Evolutionary conservation across 2,797 vertebrate species (phyloP).

Genomic region (Malurus splendens): DNA sequence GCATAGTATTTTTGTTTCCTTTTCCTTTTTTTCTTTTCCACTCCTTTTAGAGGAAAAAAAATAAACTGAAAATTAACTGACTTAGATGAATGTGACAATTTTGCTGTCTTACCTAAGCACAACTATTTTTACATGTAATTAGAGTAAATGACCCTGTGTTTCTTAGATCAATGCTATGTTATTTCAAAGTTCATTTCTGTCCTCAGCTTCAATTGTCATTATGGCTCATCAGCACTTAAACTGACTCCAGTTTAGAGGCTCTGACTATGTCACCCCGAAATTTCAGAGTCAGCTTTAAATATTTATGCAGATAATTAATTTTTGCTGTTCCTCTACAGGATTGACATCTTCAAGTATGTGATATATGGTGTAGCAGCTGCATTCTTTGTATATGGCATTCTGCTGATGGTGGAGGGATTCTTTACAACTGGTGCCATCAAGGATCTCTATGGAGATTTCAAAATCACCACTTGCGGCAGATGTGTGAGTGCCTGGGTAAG

Average conservation of each 20-base stretch:
- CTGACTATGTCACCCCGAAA: neutral
- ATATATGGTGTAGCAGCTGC: slow-evolving; percentile 97
- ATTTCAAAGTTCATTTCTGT: neutral
- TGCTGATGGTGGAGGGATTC: slow-evolving; percentile 99
- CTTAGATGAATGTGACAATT: neutral
- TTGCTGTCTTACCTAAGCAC: neutral
- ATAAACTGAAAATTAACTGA: neutral
- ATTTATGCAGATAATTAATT: neutral
- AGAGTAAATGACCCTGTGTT: neutral
- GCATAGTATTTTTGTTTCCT: neutral
- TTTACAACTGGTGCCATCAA: slow-evolving; percentile 98
- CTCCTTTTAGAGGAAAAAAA: neutral
- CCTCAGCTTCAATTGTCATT: neutral
- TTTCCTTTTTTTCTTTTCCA: neutral
- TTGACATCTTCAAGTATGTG: slow-evolving; percentile 98
- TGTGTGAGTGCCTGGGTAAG: slow-evolving; percentile 97
- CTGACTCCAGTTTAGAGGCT: neutral
- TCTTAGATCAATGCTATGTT: neutral
- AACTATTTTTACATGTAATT: neutral
- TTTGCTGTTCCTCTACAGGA: slow-evolving; percentile 74
- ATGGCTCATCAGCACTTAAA: neutral
- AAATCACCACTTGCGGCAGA: slow-evolving; percentile 96
- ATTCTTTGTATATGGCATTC: slow-evolving; percentile 97
- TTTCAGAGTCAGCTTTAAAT: neutral
- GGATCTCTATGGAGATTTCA: slow-evolving; percentile 98